These are phyloP conservation scores for Crocuta crocuta DNA, from an alignment of 2,113 vertebrate species.

Conservation along the genomic window DNA sequence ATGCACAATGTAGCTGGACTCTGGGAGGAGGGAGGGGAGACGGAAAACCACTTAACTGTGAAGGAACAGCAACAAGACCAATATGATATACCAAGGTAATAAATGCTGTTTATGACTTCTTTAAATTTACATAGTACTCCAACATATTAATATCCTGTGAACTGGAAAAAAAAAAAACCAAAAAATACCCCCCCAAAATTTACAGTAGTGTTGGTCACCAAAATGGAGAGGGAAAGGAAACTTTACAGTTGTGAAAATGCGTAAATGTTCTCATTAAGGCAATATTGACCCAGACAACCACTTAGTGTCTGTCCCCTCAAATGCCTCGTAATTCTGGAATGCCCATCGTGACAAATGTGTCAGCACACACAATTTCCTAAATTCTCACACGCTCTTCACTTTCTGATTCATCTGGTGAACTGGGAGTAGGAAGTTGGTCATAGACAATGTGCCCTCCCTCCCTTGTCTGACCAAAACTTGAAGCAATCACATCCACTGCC, in stretches of 20 bases:
- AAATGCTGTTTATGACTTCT: slow-evolving; percentile 85
- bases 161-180: slow-evolving; percentile 78
- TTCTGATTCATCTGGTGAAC: slow-evolving; percentile 90
- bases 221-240: slow-evolving; percentile 79
- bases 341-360: slow-evolving; percentile 60
- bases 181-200: neutral
- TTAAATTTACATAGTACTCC: slow-evolving; percentile 79
- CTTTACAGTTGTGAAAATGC: slow-evolving; percentile 79
- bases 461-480: slow-evolving; percentile 95
- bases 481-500: slow-evolving; percentile 95
- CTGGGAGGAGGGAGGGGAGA: slow-evolving; percentile 69
- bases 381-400: slow-evolving; percentile 88
- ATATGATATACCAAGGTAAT: slow-evolving; percentile 84
- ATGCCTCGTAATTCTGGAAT: slow-evolving; percentile 74
- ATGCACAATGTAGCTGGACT: slow-evolving; percentile 62
- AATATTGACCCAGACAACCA: slow-evolving; percentile 63
- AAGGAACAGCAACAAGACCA: slow-evolving; percentile 77
- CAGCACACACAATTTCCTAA: slow-evolving; percentile 72
- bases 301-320: slow-evolving; percentile 51
- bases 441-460: slow-evolving; percentile 91
- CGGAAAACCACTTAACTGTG: slow-evolving; percentile 68
- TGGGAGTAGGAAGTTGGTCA: slow-evolving; percentile 89
- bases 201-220: slow-evolving; percentile 78
- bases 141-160: slow-evolving; percentile 68
- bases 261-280: slow-evolving; percentile 78